phyloP scores from a whole-genome alignment of 2,797 vertebrate genomes.

The Pyrocephalus nanus region DNA sequence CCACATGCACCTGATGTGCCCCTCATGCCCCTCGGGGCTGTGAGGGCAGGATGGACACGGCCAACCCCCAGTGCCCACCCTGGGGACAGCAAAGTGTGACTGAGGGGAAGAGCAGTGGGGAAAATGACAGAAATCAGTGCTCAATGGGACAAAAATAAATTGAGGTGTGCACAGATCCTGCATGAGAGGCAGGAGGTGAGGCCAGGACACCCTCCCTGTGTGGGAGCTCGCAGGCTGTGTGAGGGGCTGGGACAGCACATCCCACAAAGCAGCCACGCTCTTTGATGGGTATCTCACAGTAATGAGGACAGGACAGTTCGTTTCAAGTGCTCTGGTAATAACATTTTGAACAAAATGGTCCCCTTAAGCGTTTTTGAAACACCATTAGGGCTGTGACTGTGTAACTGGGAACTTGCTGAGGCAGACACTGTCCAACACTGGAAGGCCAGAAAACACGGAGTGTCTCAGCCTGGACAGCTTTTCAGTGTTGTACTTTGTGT shows the following conservation, averaged over 20 bases:
- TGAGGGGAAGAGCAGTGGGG: neutral
- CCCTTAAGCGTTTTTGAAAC: neutral
- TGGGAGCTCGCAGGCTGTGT: neutral
- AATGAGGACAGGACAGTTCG: accelerated
- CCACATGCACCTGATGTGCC: accelerated
- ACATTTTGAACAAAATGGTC: neutral
- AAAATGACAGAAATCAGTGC: accelerated
- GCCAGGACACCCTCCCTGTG: accelerated
- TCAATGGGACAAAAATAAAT: neutral
- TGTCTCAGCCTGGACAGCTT: neutral
- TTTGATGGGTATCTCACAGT: too few species aligned
- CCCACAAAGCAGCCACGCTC: neutral
- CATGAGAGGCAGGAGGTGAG: neutral
- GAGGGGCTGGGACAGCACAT: neutral
- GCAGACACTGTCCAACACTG: neutral
- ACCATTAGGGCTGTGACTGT: accelerated
- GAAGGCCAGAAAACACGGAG: neutral
- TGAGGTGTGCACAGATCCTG: too few species aligned
- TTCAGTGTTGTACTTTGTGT: neutral
- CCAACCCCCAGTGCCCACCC: accelerated
- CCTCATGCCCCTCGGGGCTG: neutral
- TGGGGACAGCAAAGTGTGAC: neutral
- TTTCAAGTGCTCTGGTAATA: neutral
- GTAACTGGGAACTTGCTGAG: neutral
- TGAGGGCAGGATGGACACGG: accelerated